These are phyloP conservation scores for Netelia melanura DNA, from an alignment of 2,888 invertebrate genomes.

Conservation along the genomic window DNA sequence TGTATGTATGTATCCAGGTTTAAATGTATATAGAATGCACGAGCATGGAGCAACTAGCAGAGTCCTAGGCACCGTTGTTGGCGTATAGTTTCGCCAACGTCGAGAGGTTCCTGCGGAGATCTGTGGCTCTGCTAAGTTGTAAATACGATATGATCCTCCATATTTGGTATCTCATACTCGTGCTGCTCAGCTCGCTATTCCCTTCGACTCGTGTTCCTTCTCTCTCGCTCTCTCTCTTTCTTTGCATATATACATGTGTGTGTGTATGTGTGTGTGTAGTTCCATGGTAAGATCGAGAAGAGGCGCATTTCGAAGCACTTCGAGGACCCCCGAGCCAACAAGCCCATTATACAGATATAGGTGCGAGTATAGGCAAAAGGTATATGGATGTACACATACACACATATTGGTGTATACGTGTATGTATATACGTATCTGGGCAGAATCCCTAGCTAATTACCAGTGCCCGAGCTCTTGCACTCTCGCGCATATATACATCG, in stretches of 20 bases:
- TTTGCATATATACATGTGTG: conserved; percentile 11
- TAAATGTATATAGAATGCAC: conserved; percentile 11
- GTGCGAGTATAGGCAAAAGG: conserved; percentile 11
- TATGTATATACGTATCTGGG: background rate
- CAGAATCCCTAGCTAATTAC: conserved; percentile 60
- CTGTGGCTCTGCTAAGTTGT: conserved; percentile 48
- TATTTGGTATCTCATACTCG: conserved; percentile 57
- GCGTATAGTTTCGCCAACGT: conserved; percentile 44
- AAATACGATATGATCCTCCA: conserved; percentile 65
- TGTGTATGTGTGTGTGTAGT: background rate
- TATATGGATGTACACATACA: conserved; percentile 4
- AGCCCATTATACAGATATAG: conserved; percentile 33
- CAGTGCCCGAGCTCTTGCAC: conserved; percentile 71
- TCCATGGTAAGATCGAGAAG: conserved; percentile 1
- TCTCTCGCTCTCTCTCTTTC: conserved; percentile 12
- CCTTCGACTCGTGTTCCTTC: conserved; percentile 23
- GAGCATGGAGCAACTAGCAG: background rate
- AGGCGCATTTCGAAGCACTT: conserved; percentile 48
- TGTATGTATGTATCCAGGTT: conserved; percentile 8
- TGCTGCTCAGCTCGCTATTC: conserved; percentile 17
- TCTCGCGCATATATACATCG: conserved; percentile 73
- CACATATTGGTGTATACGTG: background rate
- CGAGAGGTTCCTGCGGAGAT: conserved; percentile 45
- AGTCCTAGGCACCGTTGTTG: conserved; percentile 12
- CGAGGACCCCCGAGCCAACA: conserved; percentile 23